These are phyloP conservation scores for Bradypodion ventrale DNA, from an alignment of 2,797 vertebrate species.

Conservation along the genomic window DNA sequence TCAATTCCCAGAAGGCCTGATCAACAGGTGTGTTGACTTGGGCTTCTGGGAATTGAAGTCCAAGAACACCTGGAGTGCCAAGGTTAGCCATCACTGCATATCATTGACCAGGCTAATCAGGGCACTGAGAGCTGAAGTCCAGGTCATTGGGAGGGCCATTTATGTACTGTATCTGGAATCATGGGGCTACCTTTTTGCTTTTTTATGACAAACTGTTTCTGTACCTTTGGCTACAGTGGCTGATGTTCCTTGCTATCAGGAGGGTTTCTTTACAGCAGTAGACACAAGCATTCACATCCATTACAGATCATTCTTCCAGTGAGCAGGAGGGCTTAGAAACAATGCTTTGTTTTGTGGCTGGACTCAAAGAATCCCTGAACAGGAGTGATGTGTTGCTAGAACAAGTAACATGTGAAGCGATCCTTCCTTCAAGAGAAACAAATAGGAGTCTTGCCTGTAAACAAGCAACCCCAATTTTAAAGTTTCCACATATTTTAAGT, in stretches of 20 bases:
- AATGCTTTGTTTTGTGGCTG: background rate
- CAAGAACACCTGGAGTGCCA: too few relatives aligned
- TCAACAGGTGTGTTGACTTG: too few relatives aligned
- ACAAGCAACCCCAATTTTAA: too few relatives aligned
- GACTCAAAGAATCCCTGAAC: background rate
- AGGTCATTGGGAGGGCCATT: background rate
- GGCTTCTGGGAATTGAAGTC: too few relatives aligned
- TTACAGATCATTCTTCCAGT: background rate
- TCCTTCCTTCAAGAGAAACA: background rate
- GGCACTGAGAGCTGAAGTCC: background rate
- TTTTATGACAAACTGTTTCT: background rate
- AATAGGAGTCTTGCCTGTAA: background rate
- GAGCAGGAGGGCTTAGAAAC: background rate
- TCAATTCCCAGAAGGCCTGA: too few relatives aligned
- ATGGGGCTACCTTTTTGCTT: too few relatives aligned
- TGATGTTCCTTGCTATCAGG: too few relatives aligned
- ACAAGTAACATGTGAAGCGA: background rate
- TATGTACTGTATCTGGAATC: background rate
- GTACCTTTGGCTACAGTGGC: background rate
- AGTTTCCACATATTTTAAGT: accelerated
- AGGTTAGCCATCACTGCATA: too few relatives aligned
- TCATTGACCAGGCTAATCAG: background rate
- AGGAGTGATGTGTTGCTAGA: background rate
- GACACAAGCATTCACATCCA: background rate
- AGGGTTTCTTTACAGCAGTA: background rate